These are phyloP conservation scores for Patagioenas fasciata DNA, from an alignment of 2,113 vertebrate genomes.

Conservation along the genomic window DNA sequence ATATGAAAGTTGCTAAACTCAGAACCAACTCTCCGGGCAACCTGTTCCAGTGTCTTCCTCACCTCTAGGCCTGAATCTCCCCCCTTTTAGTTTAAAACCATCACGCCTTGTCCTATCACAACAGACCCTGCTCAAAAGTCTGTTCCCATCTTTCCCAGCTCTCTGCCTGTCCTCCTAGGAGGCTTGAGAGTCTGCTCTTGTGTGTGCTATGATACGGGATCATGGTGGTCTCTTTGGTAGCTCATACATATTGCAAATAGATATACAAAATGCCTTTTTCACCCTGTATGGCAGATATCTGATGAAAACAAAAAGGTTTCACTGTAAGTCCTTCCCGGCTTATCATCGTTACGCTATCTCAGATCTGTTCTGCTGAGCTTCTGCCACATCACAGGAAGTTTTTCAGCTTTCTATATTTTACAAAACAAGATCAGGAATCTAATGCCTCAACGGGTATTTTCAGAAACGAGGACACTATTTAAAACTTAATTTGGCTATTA, in stretches of 20 bases:
- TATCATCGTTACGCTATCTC: background rate
- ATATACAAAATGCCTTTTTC: background rate
- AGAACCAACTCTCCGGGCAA: background rate
- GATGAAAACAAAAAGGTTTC: background rate
- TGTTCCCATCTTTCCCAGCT: background rate
- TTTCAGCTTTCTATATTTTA: background rate
- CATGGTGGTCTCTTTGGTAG: background rate
- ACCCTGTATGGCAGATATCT: background rate
- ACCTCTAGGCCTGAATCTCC: no score
- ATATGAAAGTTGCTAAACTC: background rate
- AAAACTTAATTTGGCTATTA: background rate
- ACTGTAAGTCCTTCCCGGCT: background rate
- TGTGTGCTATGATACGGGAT: background rate
- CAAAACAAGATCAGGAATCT: background rate
- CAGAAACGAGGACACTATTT: background rate
- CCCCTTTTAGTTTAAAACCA: no score
- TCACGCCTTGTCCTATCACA: no score
- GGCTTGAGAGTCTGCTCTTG: background rate
- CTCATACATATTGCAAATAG: background rate
- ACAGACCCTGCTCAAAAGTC: no score
- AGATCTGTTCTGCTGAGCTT: background rate
- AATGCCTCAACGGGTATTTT: background rate
- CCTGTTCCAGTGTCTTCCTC: background rate
- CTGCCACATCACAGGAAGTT: background rate
- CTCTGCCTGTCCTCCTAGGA: background rate